These are phyloP conservation scores for Eristalis intricaria DNA, from an alignment of 2,888 invertebrate species.

Conservation along the genomic window DNA sequence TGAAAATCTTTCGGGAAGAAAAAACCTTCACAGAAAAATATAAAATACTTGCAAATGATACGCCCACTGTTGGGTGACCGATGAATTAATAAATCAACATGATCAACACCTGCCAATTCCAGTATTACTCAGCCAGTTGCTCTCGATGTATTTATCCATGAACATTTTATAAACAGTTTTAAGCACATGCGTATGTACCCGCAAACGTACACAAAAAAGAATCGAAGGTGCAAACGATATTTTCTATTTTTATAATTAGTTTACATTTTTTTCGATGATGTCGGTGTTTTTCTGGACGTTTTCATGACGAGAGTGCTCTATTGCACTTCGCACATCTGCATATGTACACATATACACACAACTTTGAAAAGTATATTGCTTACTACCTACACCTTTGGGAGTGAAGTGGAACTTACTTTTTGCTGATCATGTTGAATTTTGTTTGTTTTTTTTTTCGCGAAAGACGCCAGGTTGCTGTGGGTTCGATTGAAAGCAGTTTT, in stretches of 20 bases:
- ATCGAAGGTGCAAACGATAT: background rate
- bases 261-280: conserved; percentile 16
- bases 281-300: conserved; percentile 37
- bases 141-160: conserved; percentile 49
- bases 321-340: conserved; percentile 33
- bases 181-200: conserved; percentile 7
- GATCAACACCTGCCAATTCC: conserved; percentile 45
- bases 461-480: conserved; percentile 15
- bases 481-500: conserved; percentile 12
- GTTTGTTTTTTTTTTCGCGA: conserved; percentile 15
- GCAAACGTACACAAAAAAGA: conserved; percentile 1
- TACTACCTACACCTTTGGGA: conserved; percentile 42
- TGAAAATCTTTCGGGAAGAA: background rate
- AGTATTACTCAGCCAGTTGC: conserved; percentile 37
- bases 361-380: conserved; percentile 10
- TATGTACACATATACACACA: background rate
- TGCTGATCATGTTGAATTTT: conserved; percentile 34
- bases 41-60: background rate
- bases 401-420: conserved; percentile 38
- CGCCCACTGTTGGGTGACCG: conserved; percentile 12
- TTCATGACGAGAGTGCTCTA: conserved; percentile 9
- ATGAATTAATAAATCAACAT: conserved; percentile 32
- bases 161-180: conserved; percentile 47
- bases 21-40: background rate
- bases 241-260: conserved; percentile 7